Evolutionary conservation across 2,888 invertebrate genomes (phyloP), one percentile per base, ranked within the genome.

Genomic region (Phyto melanocephala): DNA sequence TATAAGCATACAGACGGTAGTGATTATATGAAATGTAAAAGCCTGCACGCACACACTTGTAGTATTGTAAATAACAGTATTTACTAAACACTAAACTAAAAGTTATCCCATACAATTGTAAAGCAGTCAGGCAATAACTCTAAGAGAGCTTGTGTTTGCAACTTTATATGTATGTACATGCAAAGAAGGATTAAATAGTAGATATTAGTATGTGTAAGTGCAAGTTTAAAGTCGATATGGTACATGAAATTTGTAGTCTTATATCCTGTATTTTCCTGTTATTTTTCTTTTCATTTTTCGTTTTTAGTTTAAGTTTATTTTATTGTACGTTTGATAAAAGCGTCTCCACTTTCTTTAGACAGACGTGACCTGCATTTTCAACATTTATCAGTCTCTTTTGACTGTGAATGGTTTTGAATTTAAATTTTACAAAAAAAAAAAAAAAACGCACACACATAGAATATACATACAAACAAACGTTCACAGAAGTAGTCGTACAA

Each of bases 361-460:
- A 56, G 78, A 84, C 85, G 84, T 85, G 85, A 85, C 83, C 81
- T 71, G 84, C 79, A 85, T 85, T 65, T 75, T 50, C 47, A 79
- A 82, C 75, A 79, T 82, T 82, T 82, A 82, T 82, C 79, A 82
- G 82, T 79, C 75, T 76, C 79, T 62, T 70, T 63, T 65, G 78
- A 76, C 54, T 75, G 79, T 50, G 75, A 72, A 76, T 82, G 82
- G 70, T 67, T 79, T 56, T 76, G 79, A 82, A 82, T 82, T 82
- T 79, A 76, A 82, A 82, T 82, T 79, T 76, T 67, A n/a, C 45
- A 60, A 42, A 5, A 28, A 28, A 3, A 28, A 5, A 28, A 52
- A 67, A 6, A 28, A 28, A 5, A 75, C 37, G 28, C n/a, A n/a
- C 24, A 58, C 11, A 20, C 17, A 37, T 6, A 20, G 15, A 0